phyloP scores from a whole-genome alignment of 2,797 vertebrate species.

The Tangara arthus region DNA sequence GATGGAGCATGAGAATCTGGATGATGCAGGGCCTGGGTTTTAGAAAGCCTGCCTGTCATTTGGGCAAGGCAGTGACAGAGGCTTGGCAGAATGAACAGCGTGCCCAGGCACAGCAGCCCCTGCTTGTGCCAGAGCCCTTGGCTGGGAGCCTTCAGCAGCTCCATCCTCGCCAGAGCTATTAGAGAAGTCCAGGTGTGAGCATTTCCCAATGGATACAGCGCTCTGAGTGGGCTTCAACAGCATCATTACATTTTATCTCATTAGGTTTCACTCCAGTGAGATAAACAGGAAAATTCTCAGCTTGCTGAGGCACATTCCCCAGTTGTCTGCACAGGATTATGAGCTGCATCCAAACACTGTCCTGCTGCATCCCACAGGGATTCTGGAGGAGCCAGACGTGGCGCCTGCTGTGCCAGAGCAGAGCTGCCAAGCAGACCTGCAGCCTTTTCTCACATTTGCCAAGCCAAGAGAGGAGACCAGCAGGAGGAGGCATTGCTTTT shows the following conservation, averaged over 20 bases:
- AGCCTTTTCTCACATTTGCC: accelerated
- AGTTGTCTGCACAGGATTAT: background rate
- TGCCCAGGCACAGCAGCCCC: background rate
- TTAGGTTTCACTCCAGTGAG: background rate
- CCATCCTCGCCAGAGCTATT: background rate
- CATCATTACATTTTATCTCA: background rate
- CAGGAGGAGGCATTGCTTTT: background rate
- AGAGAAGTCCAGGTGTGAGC: background rate
- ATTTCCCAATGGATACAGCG: background rate
- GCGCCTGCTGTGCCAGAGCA: background rate
- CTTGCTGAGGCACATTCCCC: background rate
- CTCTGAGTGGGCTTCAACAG: background rate
- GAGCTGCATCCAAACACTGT: background rate
- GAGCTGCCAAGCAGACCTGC: background rate
- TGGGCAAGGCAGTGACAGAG: background rate
- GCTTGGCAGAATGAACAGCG: background rate
- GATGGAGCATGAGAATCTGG: background rate
- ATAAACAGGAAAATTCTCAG: background rate
- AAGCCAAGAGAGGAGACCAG: background rate
- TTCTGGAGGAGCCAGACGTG: background rate
- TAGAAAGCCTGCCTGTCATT: background rate
- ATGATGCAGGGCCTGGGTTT: background rate
- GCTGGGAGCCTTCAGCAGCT: background rate
- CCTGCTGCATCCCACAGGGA: background rate
- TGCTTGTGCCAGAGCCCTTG: background rate